Evolutionary conservation across 2,113 vertebrate genomes (phyloP).

Genomic region (Bubo scandiacus): DNA sequence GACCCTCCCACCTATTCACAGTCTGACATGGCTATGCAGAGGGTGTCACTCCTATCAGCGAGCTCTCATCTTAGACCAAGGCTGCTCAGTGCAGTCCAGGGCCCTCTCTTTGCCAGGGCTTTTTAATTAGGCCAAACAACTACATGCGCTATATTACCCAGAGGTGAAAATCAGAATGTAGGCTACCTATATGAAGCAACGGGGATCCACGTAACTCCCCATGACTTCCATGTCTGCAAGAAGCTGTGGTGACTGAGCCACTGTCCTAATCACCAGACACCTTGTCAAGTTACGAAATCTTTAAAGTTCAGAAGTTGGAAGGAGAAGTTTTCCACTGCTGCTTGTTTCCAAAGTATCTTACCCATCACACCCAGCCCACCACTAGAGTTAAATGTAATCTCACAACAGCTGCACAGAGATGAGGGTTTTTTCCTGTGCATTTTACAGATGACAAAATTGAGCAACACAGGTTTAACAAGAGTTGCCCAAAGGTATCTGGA

Average conservation of each 20-base stretch:
- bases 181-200: neutral
- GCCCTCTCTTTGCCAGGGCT: neutral
- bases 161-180: neutral
- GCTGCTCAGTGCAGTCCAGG: neutral
- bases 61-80: neutral
- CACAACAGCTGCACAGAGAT: neutral
- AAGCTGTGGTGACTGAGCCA: neutral
- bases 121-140: neutral
- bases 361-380: neutral
- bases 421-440: neutral
- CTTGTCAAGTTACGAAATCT: accelerated
- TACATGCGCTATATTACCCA: accelerated
- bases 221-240: neutral
- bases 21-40: neutral
- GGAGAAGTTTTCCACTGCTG: neutral
- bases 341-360: neutral
- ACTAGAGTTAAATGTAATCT: neutral
- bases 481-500: neutral
- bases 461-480: neutral
- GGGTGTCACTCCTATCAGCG: neutral
- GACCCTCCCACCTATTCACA: neutral
- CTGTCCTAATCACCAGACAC: neutral
- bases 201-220: neutral
- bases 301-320: neutral
- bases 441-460: neutral